These are phyloP conservation scores for Lasius fuliginosus DNA, from an alignment of 2,888 invertebrate species.

Conservation along the genomic window DNA sequence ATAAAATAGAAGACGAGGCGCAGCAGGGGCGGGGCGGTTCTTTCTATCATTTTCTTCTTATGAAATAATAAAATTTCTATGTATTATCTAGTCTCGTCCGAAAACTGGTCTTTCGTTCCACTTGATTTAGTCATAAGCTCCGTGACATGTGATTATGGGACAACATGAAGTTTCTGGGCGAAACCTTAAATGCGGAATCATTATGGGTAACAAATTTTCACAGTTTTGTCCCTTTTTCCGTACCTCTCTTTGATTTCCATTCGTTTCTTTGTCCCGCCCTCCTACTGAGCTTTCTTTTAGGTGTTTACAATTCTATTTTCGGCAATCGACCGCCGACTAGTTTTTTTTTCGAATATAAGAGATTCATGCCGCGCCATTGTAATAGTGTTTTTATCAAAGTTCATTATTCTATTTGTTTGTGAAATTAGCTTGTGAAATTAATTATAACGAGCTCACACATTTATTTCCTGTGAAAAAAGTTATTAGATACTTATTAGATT, in stretches of 20 bases:
- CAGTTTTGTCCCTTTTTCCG: conserved; percentile 49
- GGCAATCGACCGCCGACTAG: conserved; percentile 50
- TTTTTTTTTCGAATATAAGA: conserved; percentile 8
- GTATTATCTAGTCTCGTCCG: neutral
- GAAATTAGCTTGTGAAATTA: neutral
- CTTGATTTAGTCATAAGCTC: conserved; percentile 9
- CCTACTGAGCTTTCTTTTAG: conserved; percentile 40
- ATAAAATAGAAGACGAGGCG: neutral
- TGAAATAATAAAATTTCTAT: neutral
- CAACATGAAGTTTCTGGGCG: conserved; percentile 65
- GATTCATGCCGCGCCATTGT: conserved; percentile 3
- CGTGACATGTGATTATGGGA: conserved; percentile 72
- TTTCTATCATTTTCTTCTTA: neutral
- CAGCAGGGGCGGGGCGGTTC: no score
- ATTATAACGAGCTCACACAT: neutral
- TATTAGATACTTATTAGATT: neutral
- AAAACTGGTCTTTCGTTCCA: conserved; percentile 24
- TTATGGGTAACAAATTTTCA: conserved; percentile 72
- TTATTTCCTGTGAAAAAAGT: neutral
- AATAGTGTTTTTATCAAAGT: neutral
- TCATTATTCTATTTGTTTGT: neutral
- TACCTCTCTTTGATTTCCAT: conserved; percentile 39
- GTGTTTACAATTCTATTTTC: conserved; percentile 61
- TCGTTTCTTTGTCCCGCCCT: conserved; percentile 43
- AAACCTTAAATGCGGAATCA: conserved; percentile 69